These are phyloP conservation scores for Brachypteracias leptosomus DNA, from an alignment of 2,113 vertebrate genomes.

Conservation along the genomic window DNA sequence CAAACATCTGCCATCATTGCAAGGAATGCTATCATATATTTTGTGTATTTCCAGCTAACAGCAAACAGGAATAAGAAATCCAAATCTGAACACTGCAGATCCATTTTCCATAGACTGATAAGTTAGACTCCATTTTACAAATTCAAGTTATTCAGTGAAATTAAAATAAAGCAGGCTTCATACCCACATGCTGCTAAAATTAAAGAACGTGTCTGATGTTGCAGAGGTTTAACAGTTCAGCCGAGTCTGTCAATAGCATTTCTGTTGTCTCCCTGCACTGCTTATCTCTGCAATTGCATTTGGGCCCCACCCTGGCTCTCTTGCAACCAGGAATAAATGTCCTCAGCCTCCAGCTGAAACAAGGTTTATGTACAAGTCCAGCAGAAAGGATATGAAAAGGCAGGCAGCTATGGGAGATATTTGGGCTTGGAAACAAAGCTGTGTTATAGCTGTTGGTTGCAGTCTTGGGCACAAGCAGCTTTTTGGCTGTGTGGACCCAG, in stretches of 20 bases:
- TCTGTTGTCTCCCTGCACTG: background rate
- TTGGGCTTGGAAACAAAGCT: background rate
- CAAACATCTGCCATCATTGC: background rate
- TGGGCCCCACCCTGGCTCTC: background rate
- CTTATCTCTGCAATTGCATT: background rate
- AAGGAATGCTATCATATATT: background rate
- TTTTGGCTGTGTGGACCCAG: accelerated
- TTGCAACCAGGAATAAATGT: background rate
- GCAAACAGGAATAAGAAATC: background rate
- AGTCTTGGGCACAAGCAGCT: background rate
- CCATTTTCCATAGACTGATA: background rate
- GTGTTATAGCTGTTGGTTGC: background rate
- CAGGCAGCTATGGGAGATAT: background rate
- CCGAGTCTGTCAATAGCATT: background rate
- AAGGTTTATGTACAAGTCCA: background rate
- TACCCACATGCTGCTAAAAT: background rate
- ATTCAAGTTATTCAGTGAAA: background rate
- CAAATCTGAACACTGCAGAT: background rate
- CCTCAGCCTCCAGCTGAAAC: background rate
- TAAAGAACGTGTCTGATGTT: background rate
- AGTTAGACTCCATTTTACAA: background rate
- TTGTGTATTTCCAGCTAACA: background rate
- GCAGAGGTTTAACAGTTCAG: background rate
- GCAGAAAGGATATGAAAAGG: background rate
- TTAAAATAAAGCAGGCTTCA: background rate